These are phyloP conservation scores for Limnephilus rhombicus DNA, from an alignment of 2,888 invertebrate genomes.

Conservation along the genomic window DNA sequence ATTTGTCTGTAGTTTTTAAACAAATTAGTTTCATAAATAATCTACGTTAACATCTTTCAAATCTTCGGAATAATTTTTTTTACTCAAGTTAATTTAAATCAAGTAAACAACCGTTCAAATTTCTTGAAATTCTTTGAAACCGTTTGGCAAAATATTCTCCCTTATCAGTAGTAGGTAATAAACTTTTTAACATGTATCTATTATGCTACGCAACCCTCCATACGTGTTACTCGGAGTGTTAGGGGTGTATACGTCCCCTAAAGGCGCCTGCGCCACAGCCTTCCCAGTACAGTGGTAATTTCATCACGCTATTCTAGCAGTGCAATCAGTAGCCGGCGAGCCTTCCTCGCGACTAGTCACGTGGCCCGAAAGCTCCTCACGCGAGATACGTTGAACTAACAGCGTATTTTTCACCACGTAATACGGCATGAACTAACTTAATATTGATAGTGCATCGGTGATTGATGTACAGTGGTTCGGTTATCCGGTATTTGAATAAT, in stretches of 20 bases:
- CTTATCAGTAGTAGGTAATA: neutral
- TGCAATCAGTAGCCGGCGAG: constrained; percentile 25
- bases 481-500: constrained; percentile 3
- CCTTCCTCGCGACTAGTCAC: neutral
- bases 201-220: neutral
- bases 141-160: neutral
- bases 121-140: neutral
- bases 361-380: neutral
- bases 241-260: constrained; percentile 13
- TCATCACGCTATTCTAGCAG: constrained; percentile 13
- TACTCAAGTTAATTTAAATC: neutral
- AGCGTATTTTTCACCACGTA: neutral
- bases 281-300: neutral
- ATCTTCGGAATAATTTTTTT: neutral
- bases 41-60: neutral
- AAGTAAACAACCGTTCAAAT: neutral
- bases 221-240: neutral
- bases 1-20: too few relatives aligned
- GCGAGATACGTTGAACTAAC: neutral
- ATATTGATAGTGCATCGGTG: constrained; percentile 18
- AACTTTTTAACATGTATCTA: neutral
- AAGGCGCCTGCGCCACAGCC: constrained; percentile 18
- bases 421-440: neutral
- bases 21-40: neutral
- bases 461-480: constrained; percentile 14